phyloP scores from a whole-genome alignment of 2,113 vertebrate species.

The human (Homo sapiens) region DNA sequence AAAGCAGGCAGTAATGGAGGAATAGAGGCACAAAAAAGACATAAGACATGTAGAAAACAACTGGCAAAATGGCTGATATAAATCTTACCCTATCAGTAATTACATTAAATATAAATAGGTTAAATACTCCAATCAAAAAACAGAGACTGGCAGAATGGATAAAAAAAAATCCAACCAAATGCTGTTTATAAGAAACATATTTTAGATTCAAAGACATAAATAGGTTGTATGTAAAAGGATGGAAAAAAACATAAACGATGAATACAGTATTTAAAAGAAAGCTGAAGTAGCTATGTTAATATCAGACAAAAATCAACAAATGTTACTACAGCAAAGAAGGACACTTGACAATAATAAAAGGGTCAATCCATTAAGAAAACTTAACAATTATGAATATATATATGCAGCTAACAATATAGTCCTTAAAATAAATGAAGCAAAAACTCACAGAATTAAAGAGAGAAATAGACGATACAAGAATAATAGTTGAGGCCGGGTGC shows the following conservation, averaged over 20 bases:
- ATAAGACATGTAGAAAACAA: neutral
- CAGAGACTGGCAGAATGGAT: neutral
- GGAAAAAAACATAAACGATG: neutral
- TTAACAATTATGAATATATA: neutral
- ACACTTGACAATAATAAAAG: neutral
- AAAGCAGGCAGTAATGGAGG: neutral
- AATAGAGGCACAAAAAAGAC: neutral
- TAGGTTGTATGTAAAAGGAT: neutral
- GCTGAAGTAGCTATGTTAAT: neutral
- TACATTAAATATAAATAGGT: neutral
- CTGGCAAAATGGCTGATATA: neutral
- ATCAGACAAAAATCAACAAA: constrained; percentile 1
- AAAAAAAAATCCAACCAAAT: neutral
- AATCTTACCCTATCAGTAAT: neutral
- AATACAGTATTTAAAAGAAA: neutral
- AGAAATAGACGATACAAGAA: neutral
- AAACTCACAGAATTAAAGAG: neutral
- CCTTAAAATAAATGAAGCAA: neutral
- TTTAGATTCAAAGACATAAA: neutral
- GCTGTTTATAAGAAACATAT: neutral
- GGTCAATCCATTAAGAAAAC: neutral
- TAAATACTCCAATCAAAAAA: neutral
- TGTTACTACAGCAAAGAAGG: neutral
- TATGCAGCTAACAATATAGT: neutral
- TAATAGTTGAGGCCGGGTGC: neutral